Conservation (phyloP, 2,888 invertebrate species). For the Drosophila paucipuncta region DNA sequence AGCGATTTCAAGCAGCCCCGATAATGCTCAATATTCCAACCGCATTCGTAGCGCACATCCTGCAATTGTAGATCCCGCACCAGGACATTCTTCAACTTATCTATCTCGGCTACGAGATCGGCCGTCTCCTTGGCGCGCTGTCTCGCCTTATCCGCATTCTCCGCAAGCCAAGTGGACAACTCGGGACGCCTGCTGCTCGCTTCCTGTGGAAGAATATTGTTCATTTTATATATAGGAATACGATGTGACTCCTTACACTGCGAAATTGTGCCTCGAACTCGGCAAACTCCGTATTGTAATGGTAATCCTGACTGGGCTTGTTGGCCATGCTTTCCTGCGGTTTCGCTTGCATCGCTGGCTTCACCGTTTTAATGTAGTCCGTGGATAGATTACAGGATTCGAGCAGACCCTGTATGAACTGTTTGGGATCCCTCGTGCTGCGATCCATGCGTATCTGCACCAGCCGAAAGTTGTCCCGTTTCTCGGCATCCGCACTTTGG, state of each 20-base stretch:
- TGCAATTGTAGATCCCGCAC: slow-evolving; percentile 86
- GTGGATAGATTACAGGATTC: slow-evolving; percentile 94
- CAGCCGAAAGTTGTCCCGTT: slow-evolving; percentile 88
- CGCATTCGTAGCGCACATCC: slow-evolving; percentile 91
- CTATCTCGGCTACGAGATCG: slow-evolving; percentile 91
- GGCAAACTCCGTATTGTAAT: slow-evolving; percentile 73
- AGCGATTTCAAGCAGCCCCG: slow-evolving; percentile 95
- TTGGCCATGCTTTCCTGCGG: slow-evolving; percentile 46
- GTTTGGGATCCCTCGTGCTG: slow-evolving; percentile 89
- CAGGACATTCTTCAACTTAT: slow-evolving; percentile 83
- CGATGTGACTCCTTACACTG: slow-evolving; percentile 43
- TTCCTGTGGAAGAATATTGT: slow-evolving; percentile 40
- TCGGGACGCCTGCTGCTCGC: slow-evolving; percentile 63
- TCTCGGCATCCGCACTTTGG: slow-evolving; percentile 67
- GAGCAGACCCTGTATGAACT: slow-evolving; percentile 90
- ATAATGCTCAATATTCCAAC: slow-evolving; percentile 95
- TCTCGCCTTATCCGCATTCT: slow-evolving; percentile 89
- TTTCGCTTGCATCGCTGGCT: slow-evolving; percentile 44
- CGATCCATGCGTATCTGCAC: slow-evolving; percentile 90
- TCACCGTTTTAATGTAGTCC: slow-evolving; percentile 92
- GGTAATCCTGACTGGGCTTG: slow-evolving; percentile 70
- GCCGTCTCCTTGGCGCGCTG: slow-evolving; percentile 88
- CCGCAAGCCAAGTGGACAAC: slow-evolving; percentile 88
- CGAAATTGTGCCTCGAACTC: slow-evolving; percentile 71
- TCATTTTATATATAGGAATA: neutral